A percentile compares a stretch with the other conserved stretches of the same genome.
Evolutionary conservation across 2,113 vertebrate genomes (phyloP).

Genomic region (Podocnemis expansa): DNA sequence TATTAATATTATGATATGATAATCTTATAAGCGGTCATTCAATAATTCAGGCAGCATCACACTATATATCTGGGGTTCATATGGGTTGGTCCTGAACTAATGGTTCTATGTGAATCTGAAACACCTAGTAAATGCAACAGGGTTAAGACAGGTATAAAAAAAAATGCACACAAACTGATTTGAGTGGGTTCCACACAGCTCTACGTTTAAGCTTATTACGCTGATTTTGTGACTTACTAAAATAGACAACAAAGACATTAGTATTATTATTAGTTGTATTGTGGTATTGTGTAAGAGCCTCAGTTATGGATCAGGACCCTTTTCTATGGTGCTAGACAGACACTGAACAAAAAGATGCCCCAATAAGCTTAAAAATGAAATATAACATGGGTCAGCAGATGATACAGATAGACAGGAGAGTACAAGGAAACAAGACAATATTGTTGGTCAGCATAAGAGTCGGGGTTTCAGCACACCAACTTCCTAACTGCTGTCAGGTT

Average conservation of each 20-base stretch:
- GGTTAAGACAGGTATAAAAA: neutral
- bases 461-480: neutral
- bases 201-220: neutral
- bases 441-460: neutral
- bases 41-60: no score
- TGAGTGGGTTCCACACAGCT: neutral
- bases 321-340: neutral
- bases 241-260: neutral
- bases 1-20: no score
- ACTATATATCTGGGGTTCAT: neutral
- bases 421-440: neutral
- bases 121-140: neutral
- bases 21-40: no score
- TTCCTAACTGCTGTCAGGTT: neutral
- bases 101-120: neutral
- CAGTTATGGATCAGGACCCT: neutral
- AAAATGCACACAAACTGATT: neutral
- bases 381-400: neutral
- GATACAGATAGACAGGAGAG: neutral
- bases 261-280: neutral
- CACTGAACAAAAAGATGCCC: neutral
- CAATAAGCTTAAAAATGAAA: neutral
- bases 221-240: neutral
- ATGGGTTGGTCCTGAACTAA: neutral
- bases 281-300: neutral